Evolutionary conservation across 2,888 invertebrate genomes (phyloP), one percentile per base, ranked within the genome.

Genomic region (Drosophila conformis): DNA sequence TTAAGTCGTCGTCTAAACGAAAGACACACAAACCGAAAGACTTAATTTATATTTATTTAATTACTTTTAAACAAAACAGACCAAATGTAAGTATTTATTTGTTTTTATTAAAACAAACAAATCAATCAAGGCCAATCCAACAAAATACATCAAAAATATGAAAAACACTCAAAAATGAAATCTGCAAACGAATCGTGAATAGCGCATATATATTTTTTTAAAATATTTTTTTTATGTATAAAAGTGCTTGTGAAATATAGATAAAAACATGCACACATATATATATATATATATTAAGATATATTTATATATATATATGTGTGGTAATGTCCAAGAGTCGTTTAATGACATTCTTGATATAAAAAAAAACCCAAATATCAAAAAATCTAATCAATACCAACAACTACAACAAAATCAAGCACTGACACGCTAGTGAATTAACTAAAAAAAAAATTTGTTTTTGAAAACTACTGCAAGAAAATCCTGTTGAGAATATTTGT

Each of bases 31-130:
- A 89, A 72, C 85, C 87, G 83, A 87, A 92, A 91, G 91, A 92
- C 92, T 91, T 91, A 90, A 91, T 87, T 92, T 90, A 90, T 92
- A 91, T 90, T 91, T 92, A 92, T 93, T 92, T 92, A 92, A 88
- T 90, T 91, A 89, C 91, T 89, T 91, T 91, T 92, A 90, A 90
- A 81, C 83, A 90, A 91, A 85, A 92, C 87, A 91, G 90, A 88
- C 91, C 91, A 91, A 91, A 91, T 78, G 91, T 91, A 91, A 91
- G 91, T 91, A 91, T 80, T 38, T 29, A 35, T 21, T 46, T 21
- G 46, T 46, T 21, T 46, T 21, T 21, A 25, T 25, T 46, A 18
- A 36, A 54, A 57, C 40, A 18, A 36, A 46, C 11, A 38, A 63
- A 52, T 35, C 35, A 42, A 60, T 33, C 13, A 25, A 58, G 68